Evolutionary conservation across 2,113 vertebrate genomes (phyloP), one percentile per base, ranked within the genome.

Genomic region (Catharus minimus): DNA sequence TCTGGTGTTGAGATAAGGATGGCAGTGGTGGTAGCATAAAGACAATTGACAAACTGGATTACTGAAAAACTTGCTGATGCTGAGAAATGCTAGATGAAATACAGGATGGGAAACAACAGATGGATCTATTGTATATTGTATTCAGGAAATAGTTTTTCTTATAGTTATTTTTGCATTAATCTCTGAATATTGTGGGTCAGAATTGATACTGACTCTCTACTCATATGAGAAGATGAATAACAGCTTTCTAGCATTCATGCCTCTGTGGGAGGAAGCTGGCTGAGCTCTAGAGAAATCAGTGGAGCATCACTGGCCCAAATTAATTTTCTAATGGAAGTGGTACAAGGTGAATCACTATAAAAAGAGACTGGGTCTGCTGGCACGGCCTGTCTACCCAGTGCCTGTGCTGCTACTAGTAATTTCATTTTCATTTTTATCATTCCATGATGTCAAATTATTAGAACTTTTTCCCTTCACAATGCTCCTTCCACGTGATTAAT

Each of bases 361-460:
- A 53, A 65, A 87, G 44, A 43, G 71, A 16, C 38, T 57, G 41
- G 16, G 11, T 71, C 50, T 89, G 27, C 52, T 73, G 71, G 36
- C 36, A 49, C 0, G 1, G 16, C 0, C 0, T 46, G 33, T 8
- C 1, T 57, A 62, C 68, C 27, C 69, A 43, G 39, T 24, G 67
- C 26, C 60, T 77, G 28, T 89, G 55, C n/a, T 72, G 47, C 57
- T 65, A 33, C 30, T 41, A 57, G 14, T 52, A 44, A 73, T 90
- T 78, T 80, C 7, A 68, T 64, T 64, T 88, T 77, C 41, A 61
- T 80, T 86, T 87, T 66, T 60, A 13, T 64, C 28, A 32, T 92
- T 58, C 39, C 13, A 3, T 44, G 24, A 64, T 60, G 39, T 32
- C 47, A 58, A 43, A 11, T 75, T 78, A 44, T 52, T 94, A 75